Evolutionary conservation across 2,888 invertebrate species (phyloP).

Genomic region (Amorpha juglandis): DNA sequence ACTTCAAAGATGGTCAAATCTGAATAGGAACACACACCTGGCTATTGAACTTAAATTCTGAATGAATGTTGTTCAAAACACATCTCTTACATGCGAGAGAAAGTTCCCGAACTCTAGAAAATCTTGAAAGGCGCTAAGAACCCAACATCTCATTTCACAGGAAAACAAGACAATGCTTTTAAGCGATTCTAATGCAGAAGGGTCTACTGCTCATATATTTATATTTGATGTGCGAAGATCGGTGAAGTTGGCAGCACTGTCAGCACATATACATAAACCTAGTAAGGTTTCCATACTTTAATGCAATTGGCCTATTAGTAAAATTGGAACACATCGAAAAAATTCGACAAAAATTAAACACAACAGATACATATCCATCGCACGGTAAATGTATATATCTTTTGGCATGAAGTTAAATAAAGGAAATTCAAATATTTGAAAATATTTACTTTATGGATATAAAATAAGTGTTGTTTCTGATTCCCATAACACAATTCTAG

Average conservation of each 20-base stretch:
- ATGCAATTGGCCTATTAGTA: constrained; percentile 32
- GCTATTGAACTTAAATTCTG: constrained; percentile 23
- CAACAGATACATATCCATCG: too few relatives aligned
- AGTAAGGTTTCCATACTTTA: constrained; percentile 14
- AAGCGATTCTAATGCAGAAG: constrained; percentile 71
- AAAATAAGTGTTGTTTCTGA: too few relatives aligned
- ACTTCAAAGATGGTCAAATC: constrained; percentile 25
- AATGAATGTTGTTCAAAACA: constrained; percentile 38
- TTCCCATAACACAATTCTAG: too few relatives aligned
- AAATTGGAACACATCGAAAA: background rate
- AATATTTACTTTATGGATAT: too few relatives aligned
- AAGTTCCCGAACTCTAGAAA: constrained; percentile 55
- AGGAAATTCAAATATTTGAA: too few relatives aligned
- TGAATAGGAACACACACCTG: constrained; percentile 26
- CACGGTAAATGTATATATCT: too few relatives aligned
- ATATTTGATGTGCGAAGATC: constrained; percentile 52
- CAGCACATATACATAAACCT: constrained; percentile 44
- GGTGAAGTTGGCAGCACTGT: constrained; percentile 49
- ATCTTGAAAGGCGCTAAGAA: constrained; percentile 52
- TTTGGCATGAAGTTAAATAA: background rate
- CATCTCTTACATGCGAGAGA: constrained; percentile 42
- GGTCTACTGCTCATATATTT: constrained; percentile 65
- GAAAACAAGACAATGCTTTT: constrained; percentile 82
- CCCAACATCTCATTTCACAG: constrained; percentile 59
- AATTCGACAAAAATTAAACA: background rate